Evolutionary conservation across 2,113 vertebrate species (phyloP), one percentile per base, ranked within the genome.

Genomic region (Odobenus rosmarus): DNA sequence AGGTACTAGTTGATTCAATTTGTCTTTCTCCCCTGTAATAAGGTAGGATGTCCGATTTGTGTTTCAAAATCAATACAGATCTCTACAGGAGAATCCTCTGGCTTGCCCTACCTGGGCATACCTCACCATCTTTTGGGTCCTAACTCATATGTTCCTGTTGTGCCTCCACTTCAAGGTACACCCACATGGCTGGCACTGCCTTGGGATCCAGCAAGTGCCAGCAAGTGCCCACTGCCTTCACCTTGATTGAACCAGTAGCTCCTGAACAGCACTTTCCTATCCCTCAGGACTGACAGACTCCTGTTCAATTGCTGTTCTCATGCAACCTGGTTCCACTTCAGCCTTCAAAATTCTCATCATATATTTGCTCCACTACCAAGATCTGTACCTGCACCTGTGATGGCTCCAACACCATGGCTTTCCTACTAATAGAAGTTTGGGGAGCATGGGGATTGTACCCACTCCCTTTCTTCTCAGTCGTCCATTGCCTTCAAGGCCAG

Each of bases 251-350:
- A 6, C 72, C 15, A 26, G 18, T 19, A 14, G 15, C 46, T 67
- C 53, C 57, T 57, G 31, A 77, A 26, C 7, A 36, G 59, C 23
- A 9, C 36, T 67, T 28, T 6, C n/a, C 82, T 21, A 26, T 95
- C n/a, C 59, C 46, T 96, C 62, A 95, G 76, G 55, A 94, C 77
- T 46, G 42, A 84, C 81, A 83, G 42, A 72, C 86, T 90, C 96
- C 76, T 82, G 53, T 81, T 83, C 92, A 93, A 88, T 42, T 97
- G 95, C 94, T 95, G 80, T 94, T 96, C 96, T 92, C 84, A 86
- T 95, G 95, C 92, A 98, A 90, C 96, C 92, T 31, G 80, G 33
- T 67, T 96, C 88, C 74, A 81, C 96, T 97, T 97, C 33, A 4
- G 86, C 36, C 93, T 93, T 97, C 83, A 95, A 96, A 94, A 74